Percentiles rank a stretch among this genome's conserved stretches.
These are phyloP conservation scores for Rhinoraja longicauda DNA, from an alignment of 2,797 vertebrate genomes.

Conservation along the genomic window DNA sequence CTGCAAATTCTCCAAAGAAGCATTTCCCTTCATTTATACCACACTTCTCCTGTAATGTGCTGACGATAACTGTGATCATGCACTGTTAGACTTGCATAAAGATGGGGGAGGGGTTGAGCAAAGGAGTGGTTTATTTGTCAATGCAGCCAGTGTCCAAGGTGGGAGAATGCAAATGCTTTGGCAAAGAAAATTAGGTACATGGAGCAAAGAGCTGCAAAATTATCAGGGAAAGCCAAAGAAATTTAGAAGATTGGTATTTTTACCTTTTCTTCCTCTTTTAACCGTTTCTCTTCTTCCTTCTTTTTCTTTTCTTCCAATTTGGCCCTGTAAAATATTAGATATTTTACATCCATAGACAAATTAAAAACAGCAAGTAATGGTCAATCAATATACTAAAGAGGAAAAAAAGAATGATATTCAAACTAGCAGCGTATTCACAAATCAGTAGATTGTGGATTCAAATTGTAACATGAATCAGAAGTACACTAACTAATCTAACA, in stretches of 20 bases:
- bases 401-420: not conserved
- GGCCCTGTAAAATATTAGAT: constrained; percentile 62
- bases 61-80: no score
- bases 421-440: not conserved
- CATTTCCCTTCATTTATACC: no score
- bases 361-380: not conserved
- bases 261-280: constrained; percentile 89
- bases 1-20: no score
- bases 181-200: no score
- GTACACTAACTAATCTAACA: not conserved
- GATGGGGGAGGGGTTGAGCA: no score
- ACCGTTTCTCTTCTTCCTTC: constrained; percentile 88
- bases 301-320: constrained; percentile 93
- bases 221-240: not conserved
- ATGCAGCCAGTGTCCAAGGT: constrained; percentile 5
- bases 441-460: not conserved
- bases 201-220: not conserved
- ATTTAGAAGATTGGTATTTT: constrained; percentile 27
- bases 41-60: no score
- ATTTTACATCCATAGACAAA: not conserved
- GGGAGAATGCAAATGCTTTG: not conserved
- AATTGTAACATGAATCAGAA: not conserved
- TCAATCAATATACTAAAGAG: not conserved
- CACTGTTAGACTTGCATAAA: no score
- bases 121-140: no score